phyloP scores from a whole-genome alignment of 2,888 invertebrate species.

The Drosophila aldrichi region DNA sequence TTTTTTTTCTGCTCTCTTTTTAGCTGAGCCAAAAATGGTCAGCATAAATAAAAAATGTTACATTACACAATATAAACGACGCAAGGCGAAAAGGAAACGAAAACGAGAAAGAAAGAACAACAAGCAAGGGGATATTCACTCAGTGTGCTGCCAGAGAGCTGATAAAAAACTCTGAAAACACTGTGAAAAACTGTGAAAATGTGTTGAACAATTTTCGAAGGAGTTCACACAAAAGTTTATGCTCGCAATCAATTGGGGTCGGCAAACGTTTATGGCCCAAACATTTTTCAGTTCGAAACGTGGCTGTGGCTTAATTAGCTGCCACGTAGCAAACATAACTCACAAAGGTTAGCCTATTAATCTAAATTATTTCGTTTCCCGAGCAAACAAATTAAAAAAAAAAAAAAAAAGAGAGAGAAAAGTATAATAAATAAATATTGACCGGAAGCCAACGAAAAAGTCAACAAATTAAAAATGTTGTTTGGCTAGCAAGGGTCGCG shows the following conservation, averaged over 20 bases:
- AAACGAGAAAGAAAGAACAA: slow-evolving; percentile 20
- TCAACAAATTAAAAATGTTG: slow-evolving; percentile 65
- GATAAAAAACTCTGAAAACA: slow-evolving; percentile 44
- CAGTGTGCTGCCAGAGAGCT: slow-evolving; percentile 25
- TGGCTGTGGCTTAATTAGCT: slow-evolving; percentile 60
- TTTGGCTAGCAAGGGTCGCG: slow-evolving; percentile 38
- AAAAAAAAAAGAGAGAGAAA: no score
- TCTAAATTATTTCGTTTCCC: slow-evolving; percentile 69
- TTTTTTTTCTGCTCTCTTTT: slow-evolving; percentile 50
- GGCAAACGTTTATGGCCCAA: slow-evolving; percentile 37
- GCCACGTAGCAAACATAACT: slow-evolving; percentile 20
- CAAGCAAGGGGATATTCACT: slow-evolving; percentile 6
- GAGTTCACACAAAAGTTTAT: not conserved
- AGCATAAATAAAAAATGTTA: slow-evolving; percentile 72
- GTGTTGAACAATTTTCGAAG: slow-evolving; percentile 54
- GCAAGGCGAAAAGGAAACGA: slow-evolving; percentile 21
- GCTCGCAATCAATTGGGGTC: slow-evolving; percentile 61
- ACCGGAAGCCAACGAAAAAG: slow-evolving; percentile 45
- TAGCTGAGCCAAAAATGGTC: slow-evolving; percentile 49
- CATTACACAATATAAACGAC: slow-evolving; percentile 63
- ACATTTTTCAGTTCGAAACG: slow-evolving; percentile 44
- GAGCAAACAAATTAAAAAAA: slow-evolving; percentile 70
- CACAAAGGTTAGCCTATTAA: slow-evolving; percentile 54
- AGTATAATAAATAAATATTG: slow-evolving; percentile 53
- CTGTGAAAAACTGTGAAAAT: slow-evolving; percentile 63